Conservation (phyloP, 1,140 invertebrate species). For the Berghia stephanieae region DNA sequence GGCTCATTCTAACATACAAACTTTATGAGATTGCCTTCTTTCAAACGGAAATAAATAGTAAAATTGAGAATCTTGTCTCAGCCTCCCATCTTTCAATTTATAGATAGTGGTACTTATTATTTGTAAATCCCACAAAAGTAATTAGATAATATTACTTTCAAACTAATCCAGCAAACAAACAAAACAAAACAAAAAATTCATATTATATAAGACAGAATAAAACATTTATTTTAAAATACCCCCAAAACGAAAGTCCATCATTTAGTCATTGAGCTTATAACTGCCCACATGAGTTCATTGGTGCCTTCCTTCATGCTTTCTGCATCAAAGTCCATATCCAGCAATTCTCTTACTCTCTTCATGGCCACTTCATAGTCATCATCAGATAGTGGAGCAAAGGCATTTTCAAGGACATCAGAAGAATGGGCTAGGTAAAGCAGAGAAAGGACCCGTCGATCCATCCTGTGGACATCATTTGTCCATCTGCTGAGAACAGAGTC, state of each 20-base stretch:
- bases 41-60: no score
- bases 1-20: no score
- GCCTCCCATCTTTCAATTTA: no score
- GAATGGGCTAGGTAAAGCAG: slow-evolving; percentile 96
- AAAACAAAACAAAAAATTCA: neutral
- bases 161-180: neutral
- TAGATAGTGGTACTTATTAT: no score
- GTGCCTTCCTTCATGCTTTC: slow-evolving; percentile 79
- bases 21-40: no score
- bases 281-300: slow-evolving; percentile 94
- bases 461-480: slow-evolving; percentile 97
- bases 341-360: slow-evolving; percentile 91
- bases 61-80: no score
- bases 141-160: neutral
- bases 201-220: neutral
- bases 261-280: slow-evolving; percentile 98
- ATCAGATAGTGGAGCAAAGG: slow-evolving; percentile 97
- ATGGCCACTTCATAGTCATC: slow-evolving; percentile 99
- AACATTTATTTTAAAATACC: no score
- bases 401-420: slow-evolving; percentile 98
- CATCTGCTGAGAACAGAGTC: slow-evolving; percentile 95
- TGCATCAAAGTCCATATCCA: slow-evolving; percentile 96
- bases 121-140: no score
- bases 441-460: slow-evolving; percentile 92
- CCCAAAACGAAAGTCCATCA: slow-evolving; percentile 68